phyloP scores from a whole-genome alignment of 2,888 invertebrate genomes.

The Tipula helvola region DNA sequence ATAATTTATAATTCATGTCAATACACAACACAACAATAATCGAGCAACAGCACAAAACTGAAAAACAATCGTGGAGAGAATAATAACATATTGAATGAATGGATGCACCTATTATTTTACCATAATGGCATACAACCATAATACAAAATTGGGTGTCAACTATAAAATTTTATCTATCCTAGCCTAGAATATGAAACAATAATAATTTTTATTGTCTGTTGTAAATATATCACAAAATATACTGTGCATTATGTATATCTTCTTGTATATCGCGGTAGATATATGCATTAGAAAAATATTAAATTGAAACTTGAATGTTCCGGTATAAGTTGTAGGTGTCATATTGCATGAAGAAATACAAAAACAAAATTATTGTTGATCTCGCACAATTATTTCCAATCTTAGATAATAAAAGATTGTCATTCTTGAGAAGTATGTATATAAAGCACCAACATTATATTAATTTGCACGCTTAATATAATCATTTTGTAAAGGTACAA shows the following conservation, averaged over 20 bases:
- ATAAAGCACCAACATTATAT: neutral
- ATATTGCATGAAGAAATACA: neutral
- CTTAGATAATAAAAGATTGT: neutral
- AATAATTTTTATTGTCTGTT: slow-evolving; percentile 4
- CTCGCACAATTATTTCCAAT: neutral
- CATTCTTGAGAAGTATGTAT: neutral
- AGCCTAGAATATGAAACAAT: neutral
- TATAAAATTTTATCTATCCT: neutral
- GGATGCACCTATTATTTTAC: slow-evolving; percentile 4
- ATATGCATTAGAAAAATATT: neutral
- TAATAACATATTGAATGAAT: neutral
- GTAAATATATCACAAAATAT: neutral
- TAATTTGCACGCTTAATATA: neutral
- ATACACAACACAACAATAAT: neutral
- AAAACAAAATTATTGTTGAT: neutral
- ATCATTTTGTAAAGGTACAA: neutral
- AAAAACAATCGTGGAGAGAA: neutral
- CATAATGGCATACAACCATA: neutral
- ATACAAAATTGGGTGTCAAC: slow-evolving; percentile 4
- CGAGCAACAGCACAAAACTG: neutral
- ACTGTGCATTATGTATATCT: neutral
- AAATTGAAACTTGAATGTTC: neutral
- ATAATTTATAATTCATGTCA: neutral
- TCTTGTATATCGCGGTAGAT: neutral
- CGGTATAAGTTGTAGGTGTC: neutral